These are phyloP conservation scores for Ellobius talpinus DNA, from an alignment of 2,113 vertebrate species.

Conservation along the genomic window DNA sequence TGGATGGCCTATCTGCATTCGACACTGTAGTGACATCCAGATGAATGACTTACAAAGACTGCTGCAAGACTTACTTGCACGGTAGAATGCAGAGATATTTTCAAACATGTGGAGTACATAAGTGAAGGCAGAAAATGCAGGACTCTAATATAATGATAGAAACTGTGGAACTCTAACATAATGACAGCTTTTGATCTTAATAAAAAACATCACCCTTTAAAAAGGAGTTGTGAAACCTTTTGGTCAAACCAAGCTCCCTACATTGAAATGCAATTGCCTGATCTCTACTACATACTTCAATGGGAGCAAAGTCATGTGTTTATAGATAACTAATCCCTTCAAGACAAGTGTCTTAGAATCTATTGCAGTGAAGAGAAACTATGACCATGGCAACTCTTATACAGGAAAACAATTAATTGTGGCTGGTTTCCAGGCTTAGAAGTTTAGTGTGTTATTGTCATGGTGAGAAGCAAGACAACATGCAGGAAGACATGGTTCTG, in stretches of 20 bases:
- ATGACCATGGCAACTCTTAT: background rate
- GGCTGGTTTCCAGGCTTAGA: background rate
- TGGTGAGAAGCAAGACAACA: background rate
- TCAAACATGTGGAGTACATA: background rate
- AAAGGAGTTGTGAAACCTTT: background rate
- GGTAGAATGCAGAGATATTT: background rate
- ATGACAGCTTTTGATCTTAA: background rate
- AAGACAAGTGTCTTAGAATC: background rate
- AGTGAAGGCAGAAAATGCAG: conserved; percentile 34
- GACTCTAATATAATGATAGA: background rate
- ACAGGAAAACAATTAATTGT: background rate
- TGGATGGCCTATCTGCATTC: conserved; percentile 17
- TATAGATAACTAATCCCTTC: background rate
- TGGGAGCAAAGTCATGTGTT: background rate
- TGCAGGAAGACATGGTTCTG: background rate
- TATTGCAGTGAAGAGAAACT: background rate
- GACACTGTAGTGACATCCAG: background rate
- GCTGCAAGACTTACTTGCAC: conserved; percentile 10
- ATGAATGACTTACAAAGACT: conserved; percentile 45
- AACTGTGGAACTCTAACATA: conserved; percentile 20
- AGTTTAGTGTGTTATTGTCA: background rate
- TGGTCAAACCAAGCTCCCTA: background rate
- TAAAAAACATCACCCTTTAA: background rate
- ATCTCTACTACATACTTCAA: background rate
- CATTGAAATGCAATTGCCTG: background rate